A percentile compares a stretch with the other conserved stretches of the same genome.
Evolutionary conservation across 35 echinoderm and acorn worm species (phyloP).

Genomic region (Apostichopus californicus): DNA sequence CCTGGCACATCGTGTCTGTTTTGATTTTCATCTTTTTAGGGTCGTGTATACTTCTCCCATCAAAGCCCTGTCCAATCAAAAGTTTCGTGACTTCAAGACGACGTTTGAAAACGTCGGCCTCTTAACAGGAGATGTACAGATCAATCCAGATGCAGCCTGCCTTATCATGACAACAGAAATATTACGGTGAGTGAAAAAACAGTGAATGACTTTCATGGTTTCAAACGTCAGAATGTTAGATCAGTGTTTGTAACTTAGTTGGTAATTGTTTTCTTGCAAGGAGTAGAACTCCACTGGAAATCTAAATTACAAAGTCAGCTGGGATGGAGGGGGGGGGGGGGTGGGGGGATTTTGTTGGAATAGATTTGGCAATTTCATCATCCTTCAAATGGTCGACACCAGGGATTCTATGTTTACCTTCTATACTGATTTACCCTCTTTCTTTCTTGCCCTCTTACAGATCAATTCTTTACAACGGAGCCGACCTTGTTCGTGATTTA

Average conservation of each 20-base stretch:
- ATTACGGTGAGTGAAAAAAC: constrained; percentile 44
- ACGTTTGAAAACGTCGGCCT: constrained; percentile 93
- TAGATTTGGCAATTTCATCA: no score
- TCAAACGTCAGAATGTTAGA: no score
- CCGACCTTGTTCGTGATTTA: constrained; percentile 89
- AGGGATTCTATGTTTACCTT: no score
- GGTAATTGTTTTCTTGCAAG: no score
- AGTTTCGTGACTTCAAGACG: constrained; percentile 89
- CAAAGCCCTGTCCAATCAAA: constrained; percentile 98
- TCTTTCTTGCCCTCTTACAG: constrained; percentile 22
- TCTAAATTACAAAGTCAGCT: no score
- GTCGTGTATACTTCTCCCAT: constrained; percentile 96
- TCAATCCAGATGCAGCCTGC: constrained; percentile 85
- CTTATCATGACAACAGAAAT: constrained; percentile 99
- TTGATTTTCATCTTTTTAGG: constrained; percentile 31
- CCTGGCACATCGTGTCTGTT: background rate
- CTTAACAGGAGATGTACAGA: constrained; percentile 95
- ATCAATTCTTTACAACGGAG: constrained; percentile 97
- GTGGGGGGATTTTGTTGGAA: no score
- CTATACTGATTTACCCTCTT: no score
- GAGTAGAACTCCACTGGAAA: no score
- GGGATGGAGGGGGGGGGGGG: no score
- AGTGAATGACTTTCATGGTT: no score
- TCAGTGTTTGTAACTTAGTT: no score
- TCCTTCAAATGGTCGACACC: no score